phyloP scores from a whole-genome alignment of 2,113 vertebrate species.

The Neolamprologus variostigma region DNA sequence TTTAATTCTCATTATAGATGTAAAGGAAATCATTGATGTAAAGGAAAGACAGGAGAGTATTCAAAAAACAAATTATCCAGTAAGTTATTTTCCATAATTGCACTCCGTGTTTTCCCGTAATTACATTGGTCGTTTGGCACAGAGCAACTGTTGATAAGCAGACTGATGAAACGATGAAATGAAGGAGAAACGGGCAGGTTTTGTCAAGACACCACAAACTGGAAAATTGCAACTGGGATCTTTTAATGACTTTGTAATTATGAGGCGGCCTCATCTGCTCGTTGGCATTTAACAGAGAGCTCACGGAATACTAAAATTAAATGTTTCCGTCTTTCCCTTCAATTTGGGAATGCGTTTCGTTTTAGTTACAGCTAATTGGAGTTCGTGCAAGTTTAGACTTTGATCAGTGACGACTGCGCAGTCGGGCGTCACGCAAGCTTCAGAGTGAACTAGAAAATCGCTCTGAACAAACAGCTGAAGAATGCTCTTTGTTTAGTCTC shows the following conservation, averaged over 20 bases:
- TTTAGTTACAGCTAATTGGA: neutral
- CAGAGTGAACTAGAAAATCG: neutral
- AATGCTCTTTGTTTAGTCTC: neutral
- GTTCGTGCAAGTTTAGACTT: neutral
- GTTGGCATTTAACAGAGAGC: conserved; percentile 16
- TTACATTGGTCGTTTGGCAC: conserved; percentile 21
- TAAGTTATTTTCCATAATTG: conserved; percentile 40
- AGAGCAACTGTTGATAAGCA: conserved; percentile 15
- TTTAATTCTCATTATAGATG: neutral
- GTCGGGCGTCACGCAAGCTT: neutral
- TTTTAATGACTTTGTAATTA: conserved; percentile 54
- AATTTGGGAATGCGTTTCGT: neutral
- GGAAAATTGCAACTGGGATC: conserved; percentile 51
- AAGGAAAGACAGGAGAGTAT: neutral
- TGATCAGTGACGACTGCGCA: neutral
- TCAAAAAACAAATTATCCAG: conserved; percentile 22
- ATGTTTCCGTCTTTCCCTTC: neutral
- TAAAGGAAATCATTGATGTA: neutral
- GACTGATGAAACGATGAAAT: conserved; percentile 33
- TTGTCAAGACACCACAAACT: conserved; percentile 34
- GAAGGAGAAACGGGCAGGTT: conserved; percentile 23
- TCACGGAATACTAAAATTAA: neutral
- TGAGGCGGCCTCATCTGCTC: conserved; percentile 1
- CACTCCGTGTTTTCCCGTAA: conserved; percentile 25
- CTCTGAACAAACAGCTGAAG: neutral